Conservation (phyloP, 2,113 vertebrate species). For the Saccopteryx bilineata region DNA sequence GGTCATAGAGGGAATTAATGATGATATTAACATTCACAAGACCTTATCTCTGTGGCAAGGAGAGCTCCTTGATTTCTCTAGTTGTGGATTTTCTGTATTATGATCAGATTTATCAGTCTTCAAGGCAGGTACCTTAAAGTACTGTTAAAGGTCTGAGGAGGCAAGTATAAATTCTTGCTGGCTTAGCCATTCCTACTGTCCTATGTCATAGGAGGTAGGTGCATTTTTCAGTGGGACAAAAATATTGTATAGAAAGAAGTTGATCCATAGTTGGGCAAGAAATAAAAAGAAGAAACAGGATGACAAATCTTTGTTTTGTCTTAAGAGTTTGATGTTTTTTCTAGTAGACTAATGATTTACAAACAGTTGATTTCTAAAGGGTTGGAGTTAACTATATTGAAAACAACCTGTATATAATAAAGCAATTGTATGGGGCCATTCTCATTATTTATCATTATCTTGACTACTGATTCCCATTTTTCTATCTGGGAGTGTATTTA, state of each 20-base stretch:
- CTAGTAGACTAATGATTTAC: not conserved
- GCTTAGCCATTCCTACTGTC: not conserved
- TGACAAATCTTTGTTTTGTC: not conserved
- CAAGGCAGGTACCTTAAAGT: slow-evolving; percentile 44
- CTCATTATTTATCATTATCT: not conserved
- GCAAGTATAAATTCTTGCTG: not conserved
- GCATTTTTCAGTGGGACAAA: slow-evolving; percentile 3
- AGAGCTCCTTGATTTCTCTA: slow-evolving; percentile 14
- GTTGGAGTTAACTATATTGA: not conserved
- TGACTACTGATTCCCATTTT: not conserved
- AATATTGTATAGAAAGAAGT: not conserved
- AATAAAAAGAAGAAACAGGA: not conserved
- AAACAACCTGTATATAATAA: not conserved
- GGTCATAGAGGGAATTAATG: slow-evolving; percentile 49
- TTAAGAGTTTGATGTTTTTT: not conserved
- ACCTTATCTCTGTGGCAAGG: not conserved
- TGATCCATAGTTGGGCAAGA: not conserved
- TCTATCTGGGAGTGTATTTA: not conserved
- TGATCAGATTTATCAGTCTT: slow-evolving; percentile 42
- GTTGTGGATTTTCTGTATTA: not conserved
- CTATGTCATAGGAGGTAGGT: not conserved
- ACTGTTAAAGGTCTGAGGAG: not conserved
- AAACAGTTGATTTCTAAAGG: slow-evolving; percentile 17
- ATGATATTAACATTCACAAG: slow-evolving; percentile 49
- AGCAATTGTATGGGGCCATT: not conserved